Evolutionary conservation across 2,113 vertebrate genomes (phyloP), one percentile per base, ranked within the genome.

Genomic region (Pangasianodon gigas): DNA sequence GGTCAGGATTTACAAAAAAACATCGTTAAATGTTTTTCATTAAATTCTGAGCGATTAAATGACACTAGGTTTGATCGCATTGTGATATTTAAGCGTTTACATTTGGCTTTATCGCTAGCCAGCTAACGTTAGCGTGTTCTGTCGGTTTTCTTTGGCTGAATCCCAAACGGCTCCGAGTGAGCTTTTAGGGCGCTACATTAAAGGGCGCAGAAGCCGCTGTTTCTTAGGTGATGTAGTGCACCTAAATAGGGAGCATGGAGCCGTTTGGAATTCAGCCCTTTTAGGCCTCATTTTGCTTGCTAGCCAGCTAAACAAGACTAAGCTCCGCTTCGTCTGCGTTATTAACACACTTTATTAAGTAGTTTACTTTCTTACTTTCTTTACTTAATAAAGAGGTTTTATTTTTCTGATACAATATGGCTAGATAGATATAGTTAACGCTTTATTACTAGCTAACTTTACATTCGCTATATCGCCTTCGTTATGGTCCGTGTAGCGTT

Each of bases 71-170:
- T 29, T 51, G 14, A 51, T 48, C 8, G 29, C 21, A 1, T 65
- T 41, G 75, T 37, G 77, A 32, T 44, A 58, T 18, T n/a, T 44
- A 0, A 46, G 29, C 4, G 21, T 32, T 88, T 1, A 0, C 46
- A 9, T 21, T 46, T 37, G 10, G 51, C 56, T 54, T 18, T 16
- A 46, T 24, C 11, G 56, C 19, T 65, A 62, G 56, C 58, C 1
- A 80, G 75, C 16, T 52, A 71, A 26, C 46, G 51, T 37, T 88
- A 88, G 32, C 85, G 44, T 54, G 77, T 58, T 74, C 4, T 85
- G 6, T 21, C 10, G 19, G 10, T 9, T 32, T 41, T 58, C 0
- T 19, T 7, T 13, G 29, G 62, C 26, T 71, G 16, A 8, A 51
- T 86, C 62, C 16, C 29, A 86, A 86, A 18, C 62, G 46, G 2